Base-by-base conservation (phyloP, 2,113 vertebrate species). In the Saccopteryx leptura region DNA sequence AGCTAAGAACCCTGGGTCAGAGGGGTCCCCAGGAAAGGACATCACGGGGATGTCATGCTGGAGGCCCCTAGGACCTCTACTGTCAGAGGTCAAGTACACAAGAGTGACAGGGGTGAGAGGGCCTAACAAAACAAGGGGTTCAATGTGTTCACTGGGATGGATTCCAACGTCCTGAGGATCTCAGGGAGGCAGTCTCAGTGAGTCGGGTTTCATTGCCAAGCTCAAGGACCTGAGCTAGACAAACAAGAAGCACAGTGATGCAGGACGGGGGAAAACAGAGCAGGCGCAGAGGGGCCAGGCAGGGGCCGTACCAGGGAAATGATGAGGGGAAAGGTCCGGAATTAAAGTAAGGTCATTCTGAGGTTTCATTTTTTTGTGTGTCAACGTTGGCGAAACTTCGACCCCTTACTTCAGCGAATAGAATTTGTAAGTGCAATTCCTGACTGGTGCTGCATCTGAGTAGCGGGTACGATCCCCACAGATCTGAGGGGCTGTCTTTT, bases 401-500 rank as follows among this genome's bases (percentile, higher is more conserved):
- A 33, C 11, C 3, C 21, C 24, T 10, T 10, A 28, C 50, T 4
- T 61, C 11, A 23, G 14, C 17, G 5, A 3, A 63, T 6, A 3
- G 8, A n/a, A 21, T 66, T 61, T 78, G 15, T 80, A 23, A 61
- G 28, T 11, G 46, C n/a, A 24, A 83, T 60, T 74, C 8, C 10
- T 23, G 26, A 39, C 8, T 28, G 0, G 9, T 11, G 4, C n/a
- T 26, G 50, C 39, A 12, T 7, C 0, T 5, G 14, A 63, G 39
- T 6, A 21, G 18, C 19, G 7, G 28, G 13, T 9, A 24, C n/a
- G 19, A 4, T 21, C 18, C 69, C 18, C 46, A 9, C 7, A 19
- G 8, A 28, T 6, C 23, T 1, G 0, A 7, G 31, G 0, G 31
- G 2, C 4, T 61, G 23, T 28, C 63, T 76, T 48, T 68, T 5